Evolutionary conservation across 2,797 vertebrate species (phyloP).

Genomic region (Florisuga fusca): DNA sequence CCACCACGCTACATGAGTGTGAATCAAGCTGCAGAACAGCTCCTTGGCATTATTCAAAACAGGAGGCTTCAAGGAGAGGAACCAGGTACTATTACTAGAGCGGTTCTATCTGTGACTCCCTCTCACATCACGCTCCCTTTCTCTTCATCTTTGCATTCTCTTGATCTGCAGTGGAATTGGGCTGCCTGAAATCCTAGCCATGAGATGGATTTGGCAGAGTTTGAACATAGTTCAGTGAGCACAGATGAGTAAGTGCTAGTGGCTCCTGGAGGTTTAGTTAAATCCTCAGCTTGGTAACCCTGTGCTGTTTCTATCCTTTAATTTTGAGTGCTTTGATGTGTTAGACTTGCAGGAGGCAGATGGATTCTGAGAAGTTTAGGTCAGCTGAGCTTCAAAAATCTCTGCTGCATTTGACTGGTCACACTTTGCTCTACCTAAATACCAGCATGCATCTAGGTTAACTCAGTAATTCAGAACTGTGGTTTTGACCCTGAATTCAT

Average conservation of each 20-base stretch:
- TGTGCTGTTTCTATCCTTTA: neutral
- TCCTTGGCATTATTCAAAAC: slow-evolving; percentile 88
- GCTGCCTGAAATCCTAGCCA: neutral
- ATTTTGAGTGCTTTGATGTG: neutral
- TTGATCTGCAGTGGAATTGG: neutral
- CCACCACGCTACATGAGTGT: slow-evolving; percentile 93
- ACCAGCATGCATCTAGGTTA: neutral
- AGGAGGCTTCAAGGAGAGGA: slow-evolving; percentile 82
- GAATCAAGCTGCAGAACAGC: slow-evolving; percentile 89
- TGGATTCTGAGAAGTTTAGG: neutral
- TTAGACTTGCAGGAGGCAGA: neutral
- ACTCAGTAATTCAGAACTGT: neutral
- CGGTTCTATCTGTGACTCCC: neutral
- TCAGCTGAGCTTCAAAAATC: neutral
- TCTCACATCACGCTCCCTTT: neutral
- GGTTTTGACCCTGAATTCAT: neutral
- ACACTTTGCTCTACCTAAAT: neutral
- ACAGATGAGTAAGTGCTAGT: neutral
- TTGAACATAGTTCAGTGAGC: neutral
- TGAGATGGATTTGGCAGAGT: neutral
- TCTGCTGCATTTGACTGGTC: neutral
- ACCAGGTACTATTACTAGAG: slow-evolving; percentile 79
- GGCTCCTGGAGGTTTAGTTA: neutral
- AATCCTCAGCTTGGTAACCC: neutral
- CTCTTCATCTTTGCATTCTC: neutral